These are phyloP conservation scores for Leucophenga maculata DNA, from an alignment of 2,888 invertebrate genomes.

Conservation along the genomic window DNA sequence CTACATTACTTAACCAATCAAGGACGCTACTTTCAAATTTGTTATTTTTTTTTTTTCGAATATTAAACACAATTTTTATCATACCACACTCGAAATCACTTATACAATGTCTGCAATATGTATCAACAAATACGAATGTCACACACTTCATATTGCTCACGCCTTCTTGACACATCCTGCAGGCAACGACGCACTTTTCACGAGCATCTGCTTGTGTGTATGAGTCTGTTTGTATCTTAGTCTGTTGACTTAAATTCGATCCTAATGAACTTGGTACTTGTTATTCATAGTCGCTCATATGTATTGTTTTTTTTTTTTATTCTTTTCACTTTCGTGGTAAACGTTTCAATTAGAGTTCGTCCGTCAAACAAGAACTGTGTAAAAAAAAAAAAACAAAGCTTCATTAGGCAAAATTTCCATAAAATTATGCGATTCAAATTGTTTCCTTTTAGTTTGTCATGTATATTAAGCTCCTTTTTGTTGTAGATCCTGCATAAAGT, in stretches of 20 bases:
- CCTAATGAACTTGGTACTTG: constrained; percentile 58
- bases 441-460: background rate
- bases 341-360: constrained; percentile 61
- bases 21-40: no score
- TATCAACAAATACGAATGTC: background rate
- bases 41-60: no score
- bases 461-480: no score
- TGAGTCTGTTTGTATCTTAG: constrained; percentile 6
- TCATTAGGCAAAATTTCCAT: background rate
- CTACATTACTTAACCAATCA: no score
- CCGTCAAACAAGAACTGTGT: no score
- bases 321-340: constrained; percentile 35
- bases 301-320: constrained; percentile 29
- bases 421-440: background rate
- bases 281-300: constrained; percentile 46
- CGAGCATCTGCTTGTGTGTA: constrained; percentile 51
- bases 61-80: no score
- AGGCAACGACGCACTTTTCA: constrained; percentile 40
- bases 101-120: no score
- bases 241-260: constrained; percentile 57
- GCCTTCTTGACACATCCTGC: background rate
- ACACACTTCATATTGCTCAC: background rate
- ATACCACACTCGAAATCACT: no score
- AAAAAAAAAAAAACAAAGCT: background rate
- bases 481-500: no score